Base-by-base conservation (phyloP, 2,113 vertebrate genomes). In the Oryzias curvinotus region DNA sequence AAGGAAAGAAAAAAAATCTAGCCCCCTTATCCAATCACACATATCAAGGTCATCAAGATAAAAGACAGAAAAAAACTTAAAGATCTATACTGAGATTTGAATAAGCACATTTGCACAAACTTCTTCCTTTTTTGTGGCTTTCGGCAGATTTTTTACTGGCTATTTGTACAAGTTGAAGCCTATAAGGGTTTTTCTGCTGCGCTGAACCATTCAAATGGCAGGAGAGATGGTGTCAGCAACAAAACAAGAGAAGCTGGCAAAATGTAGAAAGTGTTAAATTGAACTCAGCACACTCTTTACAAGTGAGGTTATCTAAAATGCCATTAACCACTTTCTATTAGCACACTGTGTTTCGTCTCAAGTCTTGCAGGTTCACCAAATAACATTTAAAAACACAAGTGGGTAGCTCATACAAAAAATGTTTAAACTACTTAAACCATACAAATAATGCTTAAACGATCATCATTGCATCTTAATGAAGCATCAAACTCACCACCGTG, bases 401-500 rank as follows among this genome's bases (percentile, higher is more conserved):
- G 19, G 28, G 17, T n/a, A 36, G 17, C 13, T 36, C 10, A 6
- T 19, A 19, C 8, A 19, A 18, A 48, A 48, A 48, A 36, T 12
- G 3, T 23, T 23, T 12, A 36, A 36, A 36, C 36, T 36, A 36
- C 36, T 12, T 30, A 12, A 54, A 8, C 17, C 25, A 16, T 16
- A 18, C n/a, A 54, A 54, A 30, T 41, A 36, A 48, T 17, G 47
- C 7, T 19, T 8, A 26, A 30, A 47, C 17, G 15, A 59, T 30
- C 14, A 43, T 28, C n/a, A 18, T 50, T 4, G 14, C 14, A 5
- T 65, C 46, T 50, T 25, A 30, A 67, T 13, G 5, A 73, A 56
- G 41, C 30, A 65, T 65, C 0, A 46, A 72, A 84, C 89, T 85
- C 84, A 92, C 90, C 73, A 88, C 79, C 13, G 91, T 91, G 85